Base-by-base conservation (phyloP, 2,113 vertebrate genomes). In the Pelvicachromis taeniatus region DNA sequence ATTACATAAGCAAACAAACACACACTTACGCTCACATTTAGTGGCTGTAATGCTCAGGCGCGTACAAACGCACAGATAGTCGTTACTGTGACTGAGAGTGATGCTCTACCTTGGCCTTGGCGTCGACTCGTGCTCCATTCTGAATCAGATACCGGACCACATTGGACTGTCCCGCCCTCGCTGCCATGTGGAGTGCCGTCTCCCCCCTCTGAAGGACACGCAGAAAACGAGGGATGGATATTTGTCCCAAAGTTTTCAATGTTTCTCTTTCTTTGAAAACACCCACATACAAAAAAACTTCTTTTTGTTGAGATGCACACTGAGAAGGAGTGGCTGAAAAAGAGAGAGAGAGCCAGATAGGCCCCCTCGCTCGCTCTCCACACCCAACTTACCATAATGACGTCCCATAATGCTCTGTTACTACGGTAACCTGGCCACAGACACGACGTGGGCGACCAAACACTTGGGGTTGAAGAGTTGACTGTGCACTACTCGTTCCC, bases 141-240 rank as follows among this genome's bases (percentile, higher is more conserved):
- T 98, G 97, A 48, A 99, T 97, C 93, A 99, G 96, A 92, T 97
- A 97, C 70, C 96, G 96, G 21, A 99, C 98, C 2, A 99, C 98
- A 33, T 97, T 97, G 0, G 98, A 96, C 70, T 99, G 99, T 85
- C 98, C 98, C 0, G 98, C 99, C 45, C 99, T 96, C 80, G 98
- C 97, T 6, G 99, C 99, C 99, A 99, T 99, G 94, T 99, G 99
- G 78, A 99, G 95, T 0, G 99, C 98, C 0, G 99, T 99, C 94
- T 99, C 98, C 88, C 98, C 98, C 92, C 99, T 97, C 98, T 99
- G 95, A n/a, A 88, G 58, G n/a, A 80, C 52, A 65, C 82, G 84
- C 63, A 83, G 61, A 12, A 80, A 54, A 56, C 65, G 2, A 81
- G 38, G 48, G 52, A 21, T 50, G 77, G n/a, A 55, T 7, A 23